phyloP scores from a whole-genome alignment of 2,888 invertebrate species.

The Diaprepes abbreviatus region DNA sequence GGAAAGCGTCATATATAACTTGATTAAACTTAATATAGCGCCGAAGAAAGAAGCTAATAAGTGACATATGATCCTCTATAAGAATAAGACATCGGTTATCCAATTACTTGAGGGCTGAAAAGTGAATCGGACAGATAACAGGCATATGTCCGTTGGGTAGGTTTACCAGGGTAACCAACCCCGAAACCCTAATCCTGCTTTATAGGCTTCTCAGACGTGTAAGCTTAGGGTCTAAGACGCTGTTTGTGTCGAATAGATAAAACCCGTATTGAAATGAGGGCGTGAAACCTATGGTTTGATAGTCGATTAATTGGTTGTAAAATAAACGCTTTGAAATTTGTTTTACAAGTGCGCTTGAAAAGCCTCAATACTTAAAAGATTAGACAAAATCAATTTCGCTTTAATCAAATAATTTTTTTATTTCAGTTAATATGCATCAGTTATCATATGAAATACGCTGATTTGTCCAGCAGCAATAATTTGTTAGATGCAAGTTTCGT shows the following conservation, averaged over 20 bases:
- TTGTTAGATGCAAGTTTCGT: no score
- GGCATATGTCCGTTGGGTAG: conserved; percentile 53
- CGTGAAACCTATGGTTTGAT: conserved; percentile 27
- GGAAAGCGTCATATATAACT: conserved; percentile 34
- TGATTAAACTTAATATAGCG: conserved; percentile 37
- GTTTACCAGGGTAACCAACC: conserved; percentile 63
- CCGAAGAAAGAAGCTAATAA: conserved; percentile 59
- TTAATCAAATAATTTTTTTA: no score
- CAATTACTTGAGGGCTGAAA: conserved; percentile 62
- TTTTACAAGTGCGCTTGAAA: neutral
- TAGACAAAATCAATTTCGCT: no score
- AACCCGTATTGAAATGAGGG: conserved; percentile 27
- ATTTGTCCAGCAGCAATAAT: no score
- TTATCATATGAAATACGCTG: no score
- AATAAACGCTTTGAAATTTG: neutral
- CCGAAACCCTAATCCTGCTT: conserved; percentile 61
- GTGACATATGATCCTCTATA: conserved; percentile 63
- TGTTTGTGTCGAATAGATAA: conserved; percentile 40
- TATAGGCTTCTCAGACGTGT: conserved; percentile 61
- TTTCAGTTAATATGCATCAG: no score
- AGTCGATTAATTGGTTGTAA: conserved; percentile 27
- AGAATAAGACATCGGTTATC: conserved; percentile 64
- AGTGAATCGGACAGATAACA: conserved; percentile 42
- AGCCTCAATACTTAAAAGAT: no score
- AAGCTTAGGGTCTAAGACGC: conserved; percentile 56